Base-by-base conservation (phyloP, 2,113 vertebrate species). In the Phalacrocorax carbo region DNA sequence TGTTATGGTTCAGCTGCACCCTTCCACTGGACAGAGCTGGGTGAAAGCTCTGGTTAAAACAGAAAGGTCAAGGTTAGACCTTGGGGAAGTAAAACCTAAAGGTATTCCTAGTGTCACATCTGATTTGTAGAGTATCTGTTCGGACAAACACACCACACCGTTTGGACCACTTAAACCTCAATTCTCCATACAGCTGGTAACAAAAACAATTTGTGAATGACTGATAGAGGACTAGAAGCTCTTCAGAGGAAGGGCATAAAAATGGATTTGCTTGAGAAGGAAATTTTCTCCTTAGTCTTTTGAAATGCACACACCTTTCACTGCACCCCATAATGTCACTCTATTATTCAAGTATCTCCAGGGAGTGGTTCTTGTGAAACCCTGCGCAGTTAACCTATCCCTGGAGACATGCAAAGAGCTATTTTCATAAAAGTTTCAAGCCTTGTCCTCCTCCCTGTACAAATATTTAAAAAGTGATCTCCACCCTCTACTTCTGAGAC, bases 391-490 rank as follows among this genome's bases (percentile, higher is more conserved):
- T 93, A 94, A 26, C 93, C 92, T 92, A 78, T 40, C 90, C 92
- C 89, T 69, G 54, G 60, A 96, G 88, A 92, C 82, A 88, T 64
- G 88, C 83, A 85, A 88, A 93, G 76, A 93, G 75, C 36, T 95
- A 82, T 58, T 96, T 91, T 94, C 88, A 95, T 20, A 62, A 90
- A 72, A 89, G 64, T 88, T 86, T 82, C 95, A 70, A 72, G 58
- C 61, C 73, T 73, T 85, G 75, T 84, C 85, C 97, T 96, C 97
- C 97, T 98, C 98, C 98, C 97, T 98, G 80, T 58, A 96, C 97
- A 98, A 98, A 98, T 98, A 98, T 97, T 98, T 97, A 97, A 94
- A 76, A 92, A 94, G 93, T 25, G 78, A 62, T 96, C 97, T 96
- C 97, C 97, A 97, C 98, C 98, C 97, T 97, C 68, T 30, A 7